These are phyloP conservation scores for Siniperca obscura DNA, from an alignment of 2,797 vertebrate species.

Conservation along the genomic window DNA sequence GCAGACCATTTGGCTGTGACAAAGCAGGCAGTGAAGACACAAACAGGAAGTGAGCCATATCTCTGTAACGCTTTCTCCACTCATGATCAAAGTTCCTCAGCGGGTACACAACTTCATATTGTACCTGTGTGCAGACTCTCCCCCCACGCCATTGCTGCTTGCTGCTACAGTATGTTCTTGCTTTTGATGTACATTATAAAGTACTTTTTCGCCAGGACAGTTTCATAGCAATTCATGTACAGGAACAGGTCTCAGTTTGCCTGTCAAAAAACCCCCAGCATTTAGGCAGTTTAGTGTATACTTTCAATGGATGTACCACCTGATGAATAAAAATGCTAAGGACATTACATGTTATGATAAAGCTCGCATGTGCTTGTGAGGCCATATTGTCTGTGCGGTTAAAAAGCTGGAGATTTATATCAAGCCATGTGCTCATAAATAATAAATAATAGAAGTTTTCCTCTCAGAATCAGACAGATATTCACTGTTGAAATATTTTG, in stretches of 20 bases:
- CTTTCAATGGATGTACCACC: not conserved
- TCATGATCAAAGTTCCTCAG: constrained; percentile 24
- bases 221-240: not conserved
- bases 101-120: not conserved
- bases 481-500: constrained; percentile 12
- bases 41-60: constrained; percentile 68
- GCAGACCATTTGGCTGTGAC: constrained; percentile 38
- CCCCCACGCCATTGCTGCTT: not conserved
- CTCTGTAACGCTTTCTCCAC: constrained; percentile 15
- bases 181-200: not conserved
- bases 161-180: not conserved
- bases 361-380: not conserved
- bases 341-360: not conserved
- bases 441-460: not conserved
- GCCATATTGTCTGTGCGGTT: not conserved
- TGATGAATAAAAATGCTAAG: not conserved
- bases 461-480: constrained; percentile 1
- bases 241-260: not conserved
- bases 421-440: constrained; percentile 10
- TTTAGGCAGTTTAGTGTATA: not conserved
- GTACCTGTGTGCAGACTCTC: not conserved
- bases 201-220: not conserved
- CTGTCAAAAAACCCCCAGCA: constrained; percentile 6
- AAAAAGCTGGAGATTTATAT: constrained; percentile 11
- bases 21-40: constrained; percentile 35